A percentile compares a stretch with the other conserved stretches of the same genome.
phyloP scores from a whole-genome alignment of 2,797 vertebrate species.

The Pogonophryne albipinna region DNA sequence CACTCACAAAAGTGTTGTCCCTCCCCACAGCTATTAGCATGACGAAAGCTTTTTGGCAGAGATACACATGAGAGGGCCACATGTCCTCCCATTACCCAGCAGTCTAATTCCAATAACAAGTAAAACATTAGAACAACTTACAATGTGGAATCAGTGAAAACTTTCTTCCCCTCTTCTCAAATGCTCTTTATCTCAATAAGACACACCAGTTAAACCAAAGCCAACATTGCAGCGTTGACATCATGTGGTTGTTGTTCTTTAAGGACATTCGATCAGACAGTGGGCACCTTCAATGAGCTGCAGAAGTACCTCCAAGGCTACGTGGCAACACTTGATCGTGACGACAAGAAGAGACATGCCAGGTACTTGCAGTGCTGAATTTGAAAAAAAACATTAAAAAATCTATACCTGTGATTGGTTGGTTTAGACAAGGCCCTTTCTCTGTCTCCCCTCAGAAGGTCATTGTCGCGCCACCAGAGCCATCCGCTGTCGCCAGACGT shows the following conservation, averaged over 20 bases:
- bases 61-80: no score
- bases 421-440: not conserved
- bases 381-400: not conserved
- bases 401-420: not conserved
- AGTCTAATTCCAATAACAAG: not conserved
- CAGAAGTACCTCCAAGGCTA: slow-evolving; percentile 94
- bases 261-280: slow-evolving; percentile 95
- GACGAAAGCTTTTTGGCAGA: no score
- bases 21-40: not conserved
- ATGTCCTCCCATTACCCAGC: not conserved
- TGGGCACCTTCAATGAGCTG: slow-evolving; percentile 94
- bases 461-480: slow-evolving; percentile 84
- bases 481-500: slow-evolving; percentile 88
- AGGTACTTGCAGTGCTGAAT: slow-evolving; percentile 81
- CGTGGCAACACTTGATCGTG: slow-evolving; percentile 89
- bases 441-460: slow-evolving; percentile 76
- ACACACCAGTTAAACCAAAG: not conserved
- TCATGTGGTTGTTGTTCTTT: slow-evolving; percentile 14
- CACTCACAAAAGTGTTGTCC: not conserved
- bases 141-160: not conserved
- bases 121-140: not conserved
- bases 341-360: slow-evolving; percentile 91
- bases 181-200: slow-evolving; percentile 1
- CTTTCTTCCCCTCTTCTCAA: not conserved
- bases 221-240: slow-evolving; percentile 33